phyloP scores from a whole-genome alignment of 2,888 invertebrate genomes.

The Himalopsyche tibetana region DNA sequence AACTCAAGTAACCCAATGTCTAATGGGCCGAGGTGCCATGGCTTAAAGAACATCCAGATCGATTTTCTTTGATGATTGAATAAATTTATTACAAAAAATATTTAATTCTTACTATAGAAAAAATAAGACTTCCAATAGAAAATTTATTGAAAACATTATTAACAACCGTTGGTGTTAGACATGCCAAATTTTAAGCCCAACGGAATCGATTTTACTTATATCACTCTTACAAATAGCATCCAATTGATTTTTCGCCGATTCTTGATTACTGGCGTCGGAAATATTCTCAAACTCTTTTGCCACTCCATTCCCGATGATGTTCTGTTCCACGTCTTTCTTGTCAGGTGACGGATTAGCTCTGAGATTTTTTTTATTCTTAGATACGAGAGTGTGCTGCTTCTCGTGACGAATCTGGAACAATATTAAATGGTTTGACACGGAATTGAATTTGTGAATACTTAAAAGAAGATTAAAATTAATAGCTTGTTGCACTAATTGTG shows the following conservation, averaged over 20 bases:
- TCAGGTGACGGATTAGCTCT: neutral
- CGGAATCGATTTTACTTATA: neutral
- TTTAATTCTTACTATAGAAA: neutral
- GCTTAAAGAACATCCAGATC: neutral
- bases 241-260: neutral
- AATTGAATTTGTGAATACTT: no score
- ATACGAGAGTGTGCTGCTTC: neutral
- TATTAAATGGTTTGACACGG: neutral
- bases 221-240: neutral
- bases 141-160: slow-evolving; percentile 1
- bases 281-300: neutral
- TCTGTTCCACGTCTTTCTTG: neutral
- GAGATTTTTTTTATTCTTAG: neutral
- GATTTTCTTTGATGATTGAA: no score
- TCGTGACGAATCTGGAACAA: neutral
- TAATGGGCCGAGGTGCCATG: no score
- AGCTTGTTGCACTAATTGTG: no score
- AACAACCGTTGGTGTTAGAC: neutral
- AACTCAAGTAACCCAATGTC: no score
- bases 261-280: neutral
- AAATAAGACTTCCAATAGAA: neutral
- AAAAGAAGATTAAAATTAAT: no score
- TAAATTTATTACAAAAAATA: no score
- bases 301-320: neutral
- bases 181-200: neutral